Evolutionary conservation across 2,797 vertebrate species (phyloP), one percentile per base, ranked within the genome.

Genomic region (Gallinago nigripennis): DNA sequence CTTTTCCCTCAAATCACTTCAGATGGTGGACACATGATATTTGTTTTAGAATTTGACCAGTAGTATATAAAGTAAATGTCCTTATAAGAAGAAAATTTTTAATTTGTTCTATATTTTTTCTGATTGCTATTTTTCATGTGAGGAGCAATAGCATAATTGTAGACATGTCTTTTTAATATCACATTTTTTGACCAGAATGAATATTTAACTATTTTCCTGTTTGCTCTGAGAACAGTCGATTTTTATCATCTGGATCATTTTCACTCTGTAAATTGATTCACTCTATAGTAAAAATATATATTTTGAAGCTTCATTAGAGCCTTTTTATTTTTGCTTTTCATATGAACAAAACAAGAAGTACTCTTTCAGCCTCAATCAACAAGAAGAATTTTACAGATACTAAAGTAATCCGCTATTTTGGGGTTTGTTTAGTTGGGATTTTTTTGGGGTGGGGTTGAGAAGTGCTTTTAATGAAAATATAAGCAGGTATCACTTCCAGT

Each of bases 81-180:
- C 37, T 54, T 53, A 69, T 16, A 28, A 79, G 23, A 60, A 56
- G 4, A 82, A 90, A 31, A 23, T 5, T 4, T 46, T n/a, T 11
- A 8, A 4, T 69, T 90, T 82, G 16, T 70, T 82, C 5, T 43
- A 0, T 54, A 81, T 88, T 56, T 48, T 16, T 46, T 27, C 8
- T 33, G 9, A 11, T 58, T 84, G 13, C 3, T 70, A 3, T 76
- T 86, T 92, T 91, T 84, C n/a, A 4, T 58, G 9, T 79, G 30
- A 53, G 6, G 46, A 4, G 2, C 2, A 5, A 46, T 33, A 73
- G 3, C 3, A 1, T 37, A 72, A 35, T 3, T 73, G 17, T 54
- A 72, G 63, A 20, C 8, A 4, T 23, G 19, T 41, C 37, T 86
- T 30, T 3, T 56, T 87, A 82, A 6, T 56, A 53, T 85, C 4